phyloP scores from a whole-genome alignment of 2,113 vertebrate genomes.

The Istiophorus platypterus region DNA sequence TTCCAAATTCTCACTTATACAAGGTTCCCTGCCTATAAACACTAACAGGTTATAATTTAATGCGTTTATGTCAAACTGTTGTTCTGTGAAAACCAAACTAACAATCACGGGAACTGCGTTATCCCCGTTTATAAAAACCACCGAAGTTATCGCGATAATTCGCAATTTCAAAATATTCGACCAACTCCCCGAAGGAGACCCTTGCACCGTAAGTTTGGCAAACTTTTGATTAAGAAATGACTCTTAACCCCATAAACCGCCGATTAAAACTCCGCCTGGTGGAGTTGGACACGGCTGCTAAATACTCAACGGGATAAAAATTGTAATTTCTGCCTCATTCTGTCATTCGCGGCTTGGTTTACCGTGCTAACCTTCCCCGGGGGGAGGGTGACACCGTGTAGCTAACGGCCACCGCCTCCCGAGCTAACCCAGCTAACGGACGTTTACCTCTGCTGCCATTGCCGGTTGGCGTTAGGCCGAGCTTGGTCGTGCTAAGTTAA shows the following conservation, averaged over 20 bases:
- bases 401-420: background rate
- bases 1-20: background rate
- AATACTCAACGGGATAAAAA: background rate
- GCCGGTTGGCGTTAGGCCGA: no score
- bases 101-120: background rate
- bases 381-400: no score
- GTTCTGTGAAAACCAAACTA: background rate
- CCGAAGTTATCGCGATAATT: background rate
- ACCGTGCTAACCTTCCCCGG: background rate
- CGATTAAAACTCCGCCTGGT: no score
- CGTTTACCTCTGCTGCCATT: background rate
- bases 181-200: background rate
- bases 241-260: accelerated
- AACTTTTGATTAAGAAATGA: background rate
- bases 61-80: accelerated
- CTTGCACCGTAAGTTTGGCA: background rate
- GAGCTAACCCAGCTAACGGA: background rate
- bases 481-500: no score
- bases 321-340: no score
- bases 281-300: background rate
- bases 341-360: no score
- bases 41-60: background rate
- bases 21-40: background rate
- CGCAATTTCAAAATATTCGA: background rate
- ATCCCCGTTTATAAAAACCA: background rate